Conservation (phyloP, 2,888 invertebrate species). For the Hipparchia sbordonii region DNA sequence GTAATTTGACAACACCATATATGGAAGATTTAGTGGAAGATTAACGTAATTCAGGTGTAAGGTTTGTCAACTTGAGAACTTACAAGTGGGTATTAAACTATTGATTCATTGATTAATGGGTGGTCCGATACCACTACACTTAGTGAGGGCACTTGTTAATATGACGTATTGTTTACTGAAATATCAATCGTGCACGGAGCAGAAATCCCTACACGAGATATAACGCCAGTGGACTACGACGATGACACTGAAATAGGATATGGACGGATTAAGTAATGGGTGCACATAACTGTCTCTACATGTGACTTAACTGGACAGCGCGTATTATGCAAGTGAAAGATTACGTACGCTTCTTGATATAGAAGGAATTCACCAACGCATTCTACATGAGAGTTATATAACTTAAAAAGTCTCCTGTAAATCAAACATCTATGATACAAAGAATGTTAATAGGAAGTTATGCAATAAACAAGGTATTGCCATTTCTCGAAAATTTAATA, state of each 20-base stretch:
- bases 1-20: too few species aligned
- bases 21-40: too few species aligned
- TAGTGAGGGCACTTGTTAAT: too few species aligned
- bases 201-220: too few species aligned
- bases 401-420: constrained; percentile 51
- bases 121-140: too few species aligned
- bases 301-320: constrained; percentile 26
- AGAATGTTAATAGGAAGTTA: constrained; percentile 55
- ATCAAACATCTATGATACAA: constrained; percentile 50
- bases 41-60: too few species aligned
- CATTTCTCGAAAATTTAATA: constrained; percentile 37
- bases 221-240: too few species aligned
- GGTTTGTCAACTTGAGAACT: too few species aligned
- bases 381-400: constrained; percentile 45
- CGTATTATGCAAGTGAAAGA: constrained; percentile 40
- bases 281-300: constrained; percentile 22
- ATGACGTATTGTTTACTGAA: too few species aligned
- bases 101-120: too few species aligned
- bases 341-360: constrained; percentile 34
- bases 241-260: background rate
- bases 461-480: constrained; percentile 46
- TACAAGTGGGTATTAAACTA: too few species aligned
- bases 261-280: constrained; percentile 4
- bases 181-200: background rate
- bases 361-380: constrained; percentile 39